Base-by-base conservation (phyloP, 1,140 invertebrate species). In the Eurosta solidaginis region DNA sequence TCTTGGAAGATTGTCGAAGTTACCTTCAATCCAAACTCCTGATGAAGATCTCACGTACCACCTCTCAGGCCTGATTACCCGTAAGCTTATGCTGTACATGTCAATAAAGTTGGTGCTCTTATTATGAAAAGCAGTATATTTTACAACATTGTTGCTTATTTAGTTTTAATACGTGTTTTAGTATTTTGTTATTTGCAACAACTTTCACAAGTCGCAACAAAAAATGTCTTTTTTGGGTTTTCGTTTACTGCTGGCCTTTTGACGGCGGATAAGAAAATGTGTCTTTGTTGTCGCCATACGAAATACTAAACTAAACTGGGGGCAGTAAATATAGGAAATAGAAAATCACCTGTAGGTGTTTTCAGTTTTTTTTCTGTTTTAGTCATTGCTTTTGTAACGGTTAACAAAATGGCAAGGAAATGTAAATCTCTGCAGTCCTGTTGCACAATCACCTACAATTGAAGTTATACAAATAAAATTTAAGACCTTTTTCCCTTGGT, bases 281-380 rank as follows among this genome's bases (percentile, higher is more conserved):
- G 59, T 40, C 59, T 68, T 68, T 68, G 33, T 33, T 68, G 59
- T 68, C 59, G 59, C 59, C 59, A 68, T n/a, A n/a, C 33, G 22
- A 68, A 40, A 63, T 63, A 63, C 2, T 14, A 40, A 63, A 25
- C 14, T 20, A 40, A 40, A 20, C 17, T n/a, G 25, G 12, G 14
- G n/a, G 27, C 33, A 9, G 22, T 29, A 17, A 36, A 68, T 9
- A n/a, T 40, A 40, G 4, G 29, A n/a, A 68, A 36, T 36, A 22
- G 29, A 68, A 68, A 68, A 68, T 68, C 59, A 42, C 59, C 59
- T 36, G 22, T 17, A 68, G 45, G n/a, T 12, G n/a, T 20, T 68
- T 54, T 68, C n/a, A n/a, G n/a, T 33, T 40, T 68, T 68, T 68
- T 68, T 0, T 68, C 5, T 68, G n/a, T n/a, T n/a, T n/a, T n/a